Conservation (phyloP, 2,888 invertebrate species). For the Caenorhabditis sp. region DNA sequence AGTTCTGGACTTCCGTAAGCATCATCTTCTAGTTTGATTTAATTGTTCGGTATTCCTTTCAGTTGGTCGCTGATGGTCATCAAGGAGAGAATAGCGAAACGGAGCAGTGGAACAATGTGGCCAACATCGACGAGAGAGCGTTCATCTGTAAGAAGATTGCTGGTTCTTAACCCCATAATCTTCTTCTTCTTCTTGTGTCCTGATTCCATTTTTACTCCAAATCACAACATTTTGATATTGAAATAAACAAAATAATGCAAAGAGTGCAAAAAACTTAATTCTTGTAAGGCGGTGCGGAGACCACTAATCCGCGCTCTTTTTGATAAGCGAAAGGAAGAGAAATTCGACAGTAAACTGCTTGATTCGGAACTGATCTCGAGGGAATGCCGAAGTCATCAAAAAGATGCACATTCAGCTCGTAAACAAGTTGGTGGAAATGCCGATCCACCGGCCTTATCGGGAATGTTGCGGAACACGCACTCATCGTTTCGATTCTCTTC, state of each 20-base stretch:
- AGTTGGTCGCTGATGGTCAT: constrained; percentile 20
- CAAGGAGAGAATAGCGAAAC: neutral
- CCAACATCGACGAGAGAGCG: constrained; percentile 5
- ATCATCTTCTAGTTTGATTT: too few species aligned
- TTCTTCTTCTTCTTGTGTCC: neutral
- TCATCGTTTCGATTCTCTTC: neutral
- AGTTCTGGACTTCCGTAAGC: constrained; percentile 37
- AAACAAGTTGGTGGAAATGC: neutral
- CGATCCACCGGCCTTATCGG: neutral
- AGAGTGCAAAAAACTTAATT: neutral
- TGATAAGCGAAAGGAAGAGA: too few species aligned
- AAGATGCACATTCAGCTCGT: neutral
- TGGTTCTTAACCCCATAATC: neutral
- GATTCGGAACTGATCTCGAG: too few species aligned
- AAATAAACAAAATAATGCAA: neutral
- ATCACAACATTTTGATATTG: neutral
- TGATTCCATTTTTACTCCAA: neutral
- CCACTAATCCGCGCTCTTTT: too few species aligned
- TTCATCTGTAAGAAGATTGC: constrained; percentile 15
- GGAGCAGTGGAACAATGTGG: constrained; percentile 23
- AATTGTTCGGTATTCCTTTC: too few species aligned
- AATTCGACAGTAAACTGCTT: too few species aligned
- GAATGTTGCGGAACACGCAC: neutral
- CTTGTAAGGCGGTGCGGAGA: too few species aligned
- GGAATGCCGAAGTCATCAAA: too few species aligned